phyloP scores from a whole-genome alignment of 2,888 invertebrate genomes.

The Tortrix viridana region DNA sequence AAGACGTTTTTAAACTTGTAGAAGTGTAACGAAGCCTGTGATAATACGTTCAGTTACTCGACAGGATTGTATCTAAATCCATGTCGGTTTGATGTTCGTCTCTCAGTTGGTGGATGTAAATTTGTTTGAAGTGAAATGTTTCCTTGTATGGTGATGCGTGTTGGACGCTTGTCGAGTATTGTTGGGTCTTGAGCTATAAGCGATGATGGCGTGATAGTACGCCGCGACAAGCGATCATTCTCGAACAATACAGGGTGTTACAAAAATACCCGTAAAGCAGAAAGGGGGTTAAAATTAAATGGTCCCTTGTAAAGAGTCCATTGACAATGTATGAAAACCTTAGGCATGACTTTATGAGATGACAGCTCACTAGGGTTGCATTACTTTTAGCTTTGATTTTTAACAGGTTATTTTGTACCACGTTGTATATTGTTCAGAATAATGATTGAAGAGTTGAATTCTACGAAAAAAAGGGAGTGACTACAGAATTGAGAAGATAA shows the following conservation, averaged over 20 bases:
- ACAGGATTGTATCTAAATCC: constrained; percentile 56
- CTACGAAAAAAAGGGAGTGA: too few relatives aligned
- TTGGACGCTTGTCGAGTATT: constrained; percentile 14
- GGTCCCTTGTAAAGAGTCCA: too few relatives aligned
- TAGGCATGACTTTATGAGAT: too few relatives aligned
- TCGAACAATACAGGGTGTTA: constrained; percentile 12
- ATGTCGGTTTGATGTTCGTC: neutral
- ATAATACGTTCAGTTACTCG: constrained; percentile 59
- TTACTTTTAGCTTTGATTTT: too few relatives aligned
- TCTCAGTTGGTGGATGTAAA: neutral
- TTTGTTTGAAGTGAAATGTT: constrained; percentile 1
- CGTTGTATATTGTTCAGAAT: neutral
- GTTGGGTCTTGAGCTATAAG: constrained; percentile 30
- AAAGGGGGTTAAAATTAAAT: too few relatives aligned
- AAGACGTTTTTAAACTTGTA: constrained; percentile 30
- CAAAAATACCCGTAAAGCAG: too few relatives aligned
- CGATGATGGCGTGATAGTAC: constrained; percentile 23
- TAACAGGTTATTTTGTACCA: too few relatives aligned
- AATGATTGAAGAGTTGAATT: neutral
- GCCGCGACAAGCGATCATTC: constrained; percentile 12
- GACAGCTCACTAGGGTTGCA: too few relatives aligned
- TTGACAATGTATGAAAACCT: too few relatives aligned
- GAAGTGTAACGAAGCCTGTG: constrained; percentile 63
- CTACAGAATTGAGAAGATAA: too few relatives aligned
- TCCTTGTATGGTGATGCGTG: constrained; percentile 17